phyloP scores from a whole-genome alignment of 2,797 vertebrate species.

The Ptychadena robeensis region DNA sequence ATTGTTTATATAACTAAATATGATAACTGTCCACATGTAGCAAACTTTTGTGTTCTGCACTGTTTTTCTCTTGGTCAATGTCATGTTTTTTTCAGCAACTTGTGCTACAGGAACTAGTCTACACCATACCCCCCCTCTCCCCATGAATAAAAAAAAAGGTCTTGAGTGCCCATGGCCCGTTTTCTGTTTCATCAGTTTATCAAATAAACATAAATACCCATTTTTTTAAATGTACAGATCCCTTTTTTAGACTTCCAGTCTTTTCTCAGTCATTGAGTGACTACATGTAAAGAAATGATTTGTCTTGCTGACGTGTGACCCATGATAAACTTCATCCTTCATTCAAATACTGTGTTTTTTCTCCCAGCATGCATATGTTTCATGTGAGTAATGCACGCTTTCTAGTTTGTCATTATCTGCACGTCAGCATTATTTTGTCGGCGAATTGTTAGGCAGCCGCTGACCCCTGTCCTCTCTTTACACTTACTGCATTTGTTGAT shows the following conservation, averaged over 20 bases:
- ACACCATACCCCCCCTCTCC: too few relatives aligned
- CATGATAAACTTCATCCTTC: not conserved
- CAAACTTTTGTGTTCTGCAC: too few relatives aligned
- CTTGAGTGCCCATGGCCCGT: too few relatives aligned
- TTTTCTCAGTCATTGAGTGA: too few relatives aligned
- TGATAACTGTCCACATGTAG: too few relatives aligned
- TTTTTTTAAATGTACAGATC: not conserved
- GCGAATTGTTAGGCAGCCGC: not conserved
- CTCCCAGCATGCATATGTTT: not conserved
- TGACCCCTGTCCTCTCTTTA: constrained; percentile 1
- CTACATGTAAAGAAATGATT: not conserved
- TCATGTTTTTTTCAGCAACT: too few relatives aligned
- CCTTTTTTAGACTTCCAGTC: not conserved
- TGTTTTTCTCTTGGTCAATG: too few relatives aligned
- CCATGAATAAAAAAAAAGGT: too few relatives aligned
- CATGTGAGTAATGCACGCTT: not conserved
- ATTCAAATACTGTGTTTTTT: not conserved
- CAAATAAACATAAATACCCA: too few relatives aligned
- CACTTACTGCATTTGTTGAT: not conserved
- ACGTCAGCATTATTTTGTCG: not conserved
- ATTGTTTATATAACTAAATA: too few relatives aligned
- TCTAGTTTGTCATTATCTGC: constrained; percentile 15
- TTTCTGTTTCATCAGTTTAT: too few relatives aligned
- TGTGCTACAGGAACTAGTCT: too few relatives aligned
- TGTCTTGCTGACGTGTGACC: not conserved